These are phyloP conservation scores for Synchiropus splendidus DNA, from an alignment of 2,113 vertebrate genomes.

Conservation along the genomic window DNA sequence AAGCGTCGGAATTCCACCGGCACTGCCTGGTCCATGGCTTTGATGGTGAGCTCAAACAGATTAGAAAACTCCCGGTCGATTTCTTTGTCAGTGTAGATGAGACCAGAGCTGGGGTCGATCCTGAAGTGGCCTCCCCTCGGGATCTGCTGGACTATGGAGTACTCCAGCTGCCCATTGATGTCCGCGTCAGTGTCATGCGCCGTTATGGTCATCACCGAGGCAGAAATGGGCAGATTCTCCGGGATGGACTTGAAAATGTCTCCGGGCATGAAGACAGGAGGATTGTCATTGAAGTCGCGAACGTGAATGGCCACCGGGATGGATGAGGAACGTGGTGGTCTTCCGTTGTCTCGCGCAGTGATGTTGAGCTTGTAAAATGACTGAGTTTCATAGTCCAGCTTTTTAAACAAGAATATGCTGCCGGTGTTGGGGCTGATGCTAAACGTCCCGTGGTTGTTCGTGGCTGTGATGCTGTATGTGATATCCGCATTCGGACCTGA, in stretches of 20 bases:
- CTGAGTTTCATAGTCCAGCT: slow-evolving; percentile 90
- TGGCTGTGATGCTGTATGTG: slow-evolving; percentile 84
- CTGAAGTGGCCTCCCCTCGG: slow-evolving; percentile 86
- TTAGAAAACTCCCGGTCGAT: slow-evolving; percentile 93
- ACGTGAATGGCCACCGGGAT: slow-evolving; percentile 88
- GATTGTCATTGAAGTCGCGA: slow-evolving; percentile 94
- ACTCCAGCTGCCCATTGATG: slow-evolving; percentile 85
- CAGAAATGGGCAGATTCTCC: slow-evolving; percentile 85
- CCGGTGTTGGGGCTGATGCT: slow-evolving; percentile 94
- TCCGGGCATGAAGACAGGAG: slow-evolving; percentile 82
- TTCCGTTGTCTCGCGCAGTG: slow-evolving; percentile 85
- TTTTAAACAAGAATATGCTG: slow-evolving; percentile 89
- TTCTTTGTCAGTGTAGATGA: slow-evolving; percentile 77
- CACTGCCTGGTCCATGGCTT: slow-evolving; percentile 87
- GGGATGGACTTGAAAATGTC: slow-evolving; percentile 93
- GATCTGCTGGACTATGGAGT: slow-evolving; percentile 84
- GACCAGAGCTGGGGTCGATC: slow-evolving; percentile 77
- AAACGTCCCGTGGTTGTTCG: slow-evolving; percentile 91
- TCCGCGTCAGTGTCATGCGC: slow-evolving; percentile 91
- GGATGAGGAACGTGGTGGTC: slow-evolving; percentile 80
- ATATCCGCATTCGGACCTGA: slow-evolving; percentile 89
- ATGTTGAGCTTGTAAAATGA: slow-evolving; percentile 89
- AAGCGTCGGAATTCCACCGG: slow-evolving; percentile 82
- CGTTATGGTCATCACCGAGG: slow-evolving; percentile 79
- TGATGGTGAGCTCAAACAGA: slow-evolving; percentile 88